Percentiles rank a stretch among this genome's conserved stretches.
Conservation (phyloP, 2,888 invertebrate genomes). For the Stenolophus ochropezus region DNA sequence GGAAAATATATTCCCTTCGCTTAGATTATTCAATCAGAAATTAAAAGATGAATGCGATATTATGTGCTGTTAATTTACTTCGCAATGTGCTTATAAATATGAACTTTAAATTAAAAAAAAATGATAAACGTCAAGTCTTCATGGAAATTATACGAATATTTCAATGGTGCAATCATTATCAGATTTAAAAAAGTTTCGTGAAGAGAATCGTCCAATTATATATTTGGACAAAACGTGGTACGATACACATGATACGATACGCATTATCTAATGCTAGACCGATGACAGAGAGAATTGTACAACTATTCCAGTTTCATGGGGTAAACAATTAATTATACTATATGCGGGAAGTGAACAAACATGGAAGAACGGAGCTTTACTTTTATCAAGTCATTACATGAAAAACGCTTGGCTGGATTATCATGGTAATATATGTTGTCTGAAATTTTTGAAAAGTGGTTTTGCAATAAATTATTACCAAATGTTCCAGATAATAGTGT, state of each 20-base stretch:
- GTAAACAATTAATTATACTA: too few relatives aligned
- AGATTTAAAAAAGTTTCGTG: slow-evolving; percentile 13
- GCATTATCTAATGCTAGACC: not conserved
- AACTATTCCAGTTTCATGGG: not conserved
- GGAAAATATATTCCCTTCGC: slow-evolving; percentile 6
- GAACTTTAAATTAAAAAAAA: slow-evolving; percentile 3
- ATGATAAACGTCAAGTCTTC: slow-evolving; percentile 6
- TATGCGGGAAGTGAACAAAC: not conserved
- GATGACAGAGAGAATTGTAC: slow-evolving; percentile 3
- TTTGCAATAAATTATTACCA: too few relatives aligned
- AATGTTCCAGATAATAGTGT: not conserved
- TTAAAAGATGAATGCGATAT: too few relatives aligned
- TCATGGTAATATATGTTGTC: not conserved
- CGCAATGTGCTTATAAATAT: too few relatives aligned
- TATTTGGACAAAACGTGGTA: not conserved
- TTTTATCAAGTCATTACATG: slow-evolving; percentile 6
- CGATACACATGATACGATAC: not conserved
- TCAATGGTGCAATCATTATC: not conserved
- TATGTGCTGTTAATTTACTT: too few relatives aligned
- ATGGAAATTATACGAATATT: not conserved
- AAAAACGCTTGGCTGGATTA: too few relatives aligned
- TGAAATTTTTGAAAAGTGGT: slow-evolving; percentile 13
- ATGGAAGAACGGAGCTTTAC: not conserved
- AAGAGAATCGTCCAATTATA: slow-evolving; percentile 6
- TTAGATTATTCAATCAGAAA: not conserved